These are phyloP conservation scores for Neodiprion virginianus DNA, from an alignment of 1,140 invertebrate species.

Conservation along the genomic window DNA sequence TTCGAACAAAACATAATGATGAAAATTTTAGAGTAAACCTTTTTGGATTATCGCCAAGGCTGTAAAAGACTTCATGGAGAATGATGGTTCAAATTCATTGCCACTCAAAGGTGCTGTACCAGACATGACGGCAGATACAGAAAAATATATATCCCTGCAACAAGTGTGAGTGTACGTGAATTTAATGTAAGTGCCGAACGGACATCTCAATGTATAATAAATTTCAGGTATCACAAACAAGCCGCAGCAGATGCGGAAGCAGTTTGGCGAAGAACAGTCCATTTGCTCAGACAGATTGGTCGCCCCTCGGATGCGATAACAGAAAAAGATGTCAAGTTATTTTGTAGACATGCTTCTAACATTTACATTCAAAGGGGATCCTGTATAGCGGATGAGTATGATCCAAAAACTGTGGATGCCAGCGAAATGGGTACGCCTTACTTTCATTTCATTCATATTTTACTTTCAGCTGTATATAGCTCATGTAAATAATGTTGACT, in stretches of 20 bases:
- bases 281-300: conserved; percentile 79
- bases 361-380: conserved; percentile 82
- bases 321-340: conserved; percentile 81
- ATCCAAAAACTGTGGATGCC: conserved; percentile 63
- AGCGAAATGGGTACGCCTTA: conserved; percentile 63
- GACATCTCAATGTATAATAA: not conserved
- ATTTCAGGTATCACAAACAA: conserved; percentile 78
- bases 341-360: conserved; percentile 85
- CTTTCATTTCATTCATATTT: not conserved
- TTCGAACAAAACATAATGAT: not conserved
- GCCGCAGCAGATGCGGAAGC: conserved; percentile 82
- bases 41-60: conserved; percentile 97
- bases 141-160: conserved; percentile 89
- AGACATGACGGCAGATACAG: conserved; percentile 97
- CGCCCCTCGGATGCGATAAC: conserved; percentile 75
- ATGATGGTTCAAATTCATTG: conserved; percentile 82
- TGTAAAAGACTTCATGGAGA: conserved; percentile 87
- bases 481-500: not conserved
- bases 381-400: conserved; percentile 81
- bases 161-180: conserved; percentile 70
- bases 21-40: conserved; percentile 67
- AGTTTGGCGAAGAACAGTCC: conserved; percentile 81
- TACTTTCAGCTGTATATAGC: not conserved
- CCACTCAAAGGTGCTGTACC: conserved; percentile 92
- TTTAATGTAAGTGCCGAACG: not conserved